These are phyloP conservation scores for Drosophila sucinea DNA, from an alignment of 1,140 invertebrate species.

Conservation along the genomic window DNA sequence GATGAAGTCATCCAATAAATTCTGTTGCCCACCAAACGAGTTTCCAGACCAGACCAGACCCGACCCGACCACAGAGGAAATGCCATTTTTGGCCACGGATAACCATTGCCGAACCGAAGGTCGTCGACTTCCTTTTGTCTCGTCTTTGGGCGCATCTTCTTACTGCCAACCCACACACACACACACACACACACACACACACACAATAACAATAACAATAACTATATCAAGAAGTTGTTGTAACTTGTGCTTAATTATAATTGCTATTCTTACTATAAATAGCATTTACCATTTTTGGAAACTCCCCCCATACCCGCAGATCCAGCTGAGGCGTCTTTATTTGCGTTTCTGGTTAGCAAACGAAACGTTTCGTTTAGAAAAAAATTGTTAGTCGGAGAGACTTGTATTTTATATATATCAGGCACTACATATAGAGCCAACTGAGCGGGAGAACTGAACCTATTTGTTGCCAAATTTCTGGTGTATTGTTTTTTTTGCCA, in stretches of 20 bases:
- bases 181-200: too few relatives aligned
- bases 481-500: background rate
- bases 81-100: constrained; percentile 20
- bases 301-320: background rate
- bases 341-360: constrained; percentile 1
- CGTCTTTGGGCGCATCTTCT: constrained; percentile 21
- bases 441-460: background rate
- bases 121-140: constrained; percentile 28
- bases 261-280: background rate
- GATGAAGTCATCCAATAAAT: constrained; percentile 37
- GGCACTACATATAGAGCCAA: background rate
- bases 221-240: constrained; percentile 3
- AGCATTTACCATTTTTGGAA: constrained; percentile 10
- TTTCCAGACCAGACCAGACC: constrained; percentile 8
- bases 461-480: background rate
- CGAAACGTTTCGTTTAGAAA: background rate
- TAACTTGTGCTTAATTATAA: constrained; percentile 17
- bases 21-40: constrained; percentile 11
- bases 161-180: constrained; percentile 16
- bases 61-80: constrained; percentile 31
- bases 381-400: background rate
- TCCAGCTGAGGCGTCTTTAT: constrained; percentile 1
- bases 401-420: background rate
- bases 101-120: constrained; percentile 28
- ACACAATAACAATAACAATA: background rate